Base-by-base conservation (phyloP, 2,797 vertebrate genomes). In the Novumbra hubbsi region DNA sequence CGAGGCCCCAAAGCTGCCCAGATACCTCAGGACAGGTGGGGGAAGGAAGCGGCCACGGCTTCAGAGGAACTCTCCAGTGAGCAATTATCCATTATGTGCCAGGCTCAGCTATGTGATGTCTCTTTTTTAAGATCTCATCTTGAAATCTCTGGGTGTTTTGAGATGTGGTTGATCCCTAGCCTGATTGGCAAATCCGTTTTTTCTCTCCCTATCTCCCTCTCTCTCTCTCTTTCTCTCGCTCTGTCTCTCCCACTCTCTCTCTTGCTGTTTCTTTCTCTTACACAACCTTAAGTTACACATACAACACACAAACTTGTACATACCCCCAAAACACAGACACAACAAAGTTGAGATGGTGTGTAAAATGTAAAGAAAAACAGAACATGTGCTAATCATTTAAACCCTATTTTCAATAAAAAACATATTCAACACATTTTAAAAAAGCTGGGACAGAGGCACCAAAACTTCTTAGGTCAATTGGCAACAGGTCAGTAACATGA, bases 11-110 rank as follows among this genome's bases (percentile, higher is more conserved):
- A 50, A 19, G 62, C 21, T 32, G 16, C 64, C 28, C 72, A 28
- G 30, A 50, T 67, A 5, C 65, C 63, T 62, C 55, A 57, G 9
- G 55, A 57, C 55, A 57, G n/a, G 45, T 7, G 65, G 30, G 68
- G 45, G 21, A 11, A 30, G 38, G 30, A 41, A 67, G 57, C 63
- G 76, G 34, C 16, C 28, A 62, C 34, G 67, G 50, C 52, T 62
- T 11, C 24, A 34, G 48, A 21, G n/a, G 4, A 48, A 69, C 71
- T 73, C 64, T 78, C 63, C 65, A 69, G 55, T 71, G 60, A 71
- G 60, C 71, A 72, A 78, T 72, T 52, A 69, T 60, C 17, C 38
- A 38, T 63, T 14, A 72, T 74, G 64, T 48, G 27, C 19, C 49
- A 21, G 30, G 45, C 52, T 24, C 55, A 17, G 49, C 52, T 34